Conservation (phyloP, 2,113 vertebrate genomes). For the Lucifuga dentata region DNA sequence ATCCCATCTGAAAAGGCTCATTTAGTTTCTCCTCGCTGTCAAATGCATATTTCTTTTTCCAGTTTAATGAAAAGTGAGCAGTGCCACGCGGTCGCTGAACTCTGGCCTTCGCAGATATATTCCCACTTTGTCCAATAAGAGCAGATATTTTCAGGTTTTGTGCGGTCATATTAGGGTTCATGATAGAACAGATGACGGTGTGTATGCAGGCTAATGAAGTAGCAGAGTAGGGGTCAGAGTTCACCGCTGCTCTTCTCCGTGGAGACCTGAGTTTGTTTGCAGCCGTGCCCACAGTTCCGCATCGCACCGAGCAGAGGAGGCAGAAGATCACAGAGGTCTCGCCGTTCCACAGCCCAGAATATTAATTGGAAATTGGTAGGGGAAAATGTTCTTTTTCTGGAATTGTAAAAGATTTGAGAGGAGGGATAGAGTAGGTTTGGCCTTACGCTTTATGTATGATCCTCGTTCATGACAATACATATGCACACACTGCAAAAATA, state of each 20-base stretch:
- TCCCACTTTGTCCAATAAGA: conserved; percentile 47
- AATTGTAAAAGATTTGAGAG: conserved; percentile 18
- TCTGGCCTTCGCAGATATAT: conserved; percentile 28
- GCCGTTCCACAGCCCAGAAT: conserved; percentile 56
- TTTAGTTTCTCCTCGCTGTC: conserved; percentile 35
- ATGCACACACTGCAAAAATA: too few species aligned
- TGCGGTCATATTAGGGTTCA: conserved; percentile 54
- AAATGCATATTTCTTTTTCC: conserved; percentile 12
- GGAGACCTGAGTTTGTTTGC: conserved; percentile 70
- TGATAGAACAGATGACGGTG: conserved; percentile 71
- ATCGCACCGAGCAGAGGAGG: conserved; percentile 52
- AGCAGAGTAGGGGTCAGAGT: conserved; percentile 61
- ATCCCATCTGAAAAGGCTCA: conserved; percentile 29
- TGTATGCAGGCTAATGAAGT: conserved; percentile 75
- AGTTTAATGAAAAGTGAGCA: conserved; percentile 33
- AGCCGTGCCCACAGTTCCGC: conserved; percentile 50
- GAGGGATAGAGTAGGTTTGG: too few species aligned
- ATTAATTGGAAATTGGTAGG: conserved; percentile 65
- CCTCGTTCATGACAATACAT: too few species aligned
- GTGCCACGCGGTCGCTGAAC: conserved; percentile 36
- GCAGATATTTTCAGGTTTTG: conserved; percentile 39
- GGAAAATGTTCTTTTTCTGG: conserved; percentile 3
- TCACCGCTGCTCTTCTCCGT: conserved; percentile 50
- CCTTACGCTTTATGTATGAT: too few species aligned
- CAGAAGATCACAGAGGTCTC: conserved; percentile 60